Evolutionary conservation across 2,888 invertebrate species (phyloP), one percentile per base, ranked within the genome.

Genomic region (Slavum lentiscoides): DNA sequence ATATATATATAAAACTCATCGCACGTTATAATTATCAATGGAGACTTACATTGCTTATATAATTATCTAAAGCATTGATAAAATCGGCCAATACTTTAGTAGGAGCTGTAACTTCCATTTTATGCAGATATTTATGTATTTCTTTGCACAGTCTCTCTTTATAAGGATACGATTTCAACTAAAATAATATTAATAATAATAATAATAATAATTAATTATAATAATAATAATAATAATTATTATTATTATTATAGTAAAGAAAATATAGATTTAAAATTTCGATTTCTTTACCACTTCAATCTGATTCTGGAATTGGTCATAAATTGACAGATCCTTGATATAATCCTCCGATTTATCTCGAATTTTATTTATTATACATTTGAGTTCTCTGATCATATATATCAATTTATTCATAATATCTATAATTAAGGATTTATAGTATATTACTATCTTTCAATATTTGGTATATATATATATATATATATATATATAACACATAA

Each of bases 111-210:
- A 0, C 5, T 72, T 58, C 39, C 21, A 80, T 13, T 39, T 64
- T 23, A 0, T 53, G 5, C 43, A 80, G 21, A n/a, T 80, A 58
- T 5, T 72, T 58, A 15, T 80, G 72, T 72, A 80, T 64, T 64
- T 53, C 53, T 9, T 72, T 8, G 37, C 58, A 80, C 43, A 72
- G 21, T 23, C 30, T 80, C 2, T 80, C 80, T 55, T 77, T 77
- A 19, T 53, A 77, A n/a, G 77, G 77, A 53, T 77, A 77, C 37
- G 61, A 23, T 70, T 70, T 77, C 4, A 77, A 15, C 75, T 77
- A 19, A 0, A 70, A 77, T n/a, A 19, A 55, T 19, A 53, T 30
- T 2, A 30, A 2, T 30, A n/a, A n/a, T n/a, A n/a, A n/a, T 30
- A 30, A 2, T 30, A 30, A 30, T 30, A 2, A 30, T 30, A 2